phyloP scores from a whole-genome alignment of 2,113 vertebrate genomes.

The Loxodonta africana region DNA sequence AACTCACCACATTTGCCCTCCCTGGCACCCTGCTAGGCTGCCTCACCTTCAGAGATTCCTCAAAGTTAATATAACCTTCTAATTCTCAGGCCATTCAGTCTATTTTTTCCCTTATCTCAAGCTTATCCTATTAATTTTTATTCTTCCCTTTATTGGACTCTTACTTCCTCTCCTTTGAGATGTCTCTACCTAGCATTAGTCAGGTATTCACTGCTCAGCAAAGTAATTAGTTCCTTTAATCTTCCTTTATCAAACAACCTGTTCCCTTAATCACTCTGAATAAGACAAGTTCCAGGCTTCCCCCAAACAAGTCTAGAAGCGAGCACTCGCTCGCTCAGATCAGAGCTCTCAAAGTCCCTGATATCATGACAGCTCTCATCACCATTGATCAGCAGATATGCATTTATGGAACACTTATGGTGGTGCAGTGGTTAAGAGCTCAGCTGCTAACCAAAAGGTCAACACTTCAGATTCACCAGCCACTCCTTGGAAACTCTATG shows the following conservation, averaged over 20 bases:
- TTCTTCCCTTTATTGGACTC: not conserved
- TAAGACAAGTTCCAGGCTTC: not conserved
- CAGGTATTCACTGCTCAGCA: conserved; percentile 21
- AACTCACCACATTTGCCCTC: not conserved
- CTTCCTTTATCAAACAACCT: conserved; percentile 43
- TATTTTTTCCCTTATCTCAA: not conserved
- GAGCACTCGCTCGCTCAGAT: not conserved
- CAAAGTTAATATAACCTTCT: not conserved
- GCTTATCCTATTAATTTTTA: conserved; percentile 23
- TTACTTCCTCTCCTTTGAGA: conserved; percentile 27
- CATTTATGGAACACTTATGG: not conserved
- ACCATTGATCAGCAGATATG: not conserved
- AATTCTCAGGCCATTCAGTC: not conserved
- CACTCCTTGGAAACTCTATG: too few species aligned
- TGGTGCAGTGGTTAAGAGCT: too few species aligned
- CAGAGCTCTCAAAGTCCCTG: not conserved
- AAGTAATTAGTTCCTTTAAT: conserved; percentile 26
- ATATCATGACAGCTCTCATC: not conserved
- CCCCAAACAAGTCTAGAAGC: not conserved
- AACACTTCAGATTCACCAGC: too few species aligned
- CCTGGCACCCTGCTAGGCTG: too few species aligned
- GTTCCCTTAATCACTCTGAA: not conserved
- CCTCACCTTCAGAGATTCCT: not conserved
- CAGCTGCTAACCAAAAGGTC: too few species aligned
- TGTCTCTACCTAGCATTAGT: not conserved